Base-by-base conservation (phyloP, 2,797 vertebrate genomes). In the Muraenolepis orangiensis region DNA sequence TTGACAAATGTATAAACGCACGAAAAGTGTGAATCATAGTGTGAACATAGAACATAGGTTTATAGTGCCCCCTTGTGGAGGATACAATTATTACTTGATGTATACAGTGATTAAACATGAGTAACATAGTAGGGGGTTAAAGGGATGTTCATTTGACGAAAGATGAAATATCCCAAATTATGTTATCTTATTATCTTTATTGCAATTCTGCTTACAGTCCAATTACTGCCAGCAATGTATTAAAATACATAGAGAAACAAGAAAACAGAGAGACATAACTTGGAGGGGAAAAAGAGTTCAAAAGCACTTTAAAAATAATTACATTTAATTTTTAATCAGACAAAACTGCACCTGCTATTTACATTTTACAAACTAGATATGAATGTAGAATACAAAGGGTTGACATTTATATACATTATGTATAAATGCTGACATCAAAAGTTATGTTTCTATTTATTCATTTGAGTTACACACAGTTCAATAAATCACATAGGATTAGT, bases 301-400 rank as follows among this genome's bases (percentile, higher is more conserved):
- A 93, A 94, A 92, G 90, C 92, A 92, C 90, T 93, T 94, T 90
- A 82, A 93, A 92, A 93, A 92, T 93, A 75, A 91, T 92, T 92
- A 93, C 87, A 91, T 89, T 88, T 86, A 66, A 90, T 86, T 85
- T 91, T 93, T 91, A 84, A 90, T 91, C 75, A 66, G 90, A 88
- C 93, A 93, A 91, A 92, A 87, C 90, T 90, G 84, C 81, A 85
- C 86, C 89, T 82, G 70, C 88, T 93, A 94, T 95, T 92, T 94
- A 95, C 93, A 94, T 90, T 93, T 90, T 95, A 93, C 87, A 94
- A 94, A 94, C 92, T 94, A 94, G 88, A 94, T 91, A 91, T 92
- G 88, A 88, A 91, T 92, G 89, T 90, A 82, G 86, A 91, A 93
- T 94, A 94, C 91, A 94, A 94, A 94, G 92, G 91, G 90, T 92